phyloP scores from a whole-genome alignment of 1,140 invertebrate species.

The Plutomurus gul region DNA sequence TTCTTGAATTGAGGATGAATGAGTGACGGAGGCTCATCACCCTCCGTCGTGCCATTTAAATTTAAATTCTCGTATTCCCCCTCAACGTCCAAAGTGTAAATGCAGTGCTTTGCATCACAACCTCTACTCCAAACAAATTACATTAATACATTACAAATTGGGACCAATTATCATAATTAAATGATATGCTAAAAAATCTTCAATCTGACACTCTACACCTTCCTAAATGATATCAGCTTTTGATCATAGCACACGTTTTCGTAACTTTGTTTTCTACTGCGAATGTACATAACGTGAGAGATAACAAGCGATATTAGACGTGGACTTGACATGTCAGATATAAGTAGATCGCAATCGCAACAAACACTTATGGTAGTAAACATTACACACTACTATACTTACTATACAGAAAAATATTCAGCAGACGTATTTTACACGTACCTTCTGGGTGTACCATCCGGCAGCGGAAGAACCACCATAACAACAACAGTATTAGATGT shows the following conservation, averaged over 20 bases:
- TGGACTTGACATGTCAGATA: background rate
- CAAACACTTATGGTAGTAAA: too few relatives aligned
- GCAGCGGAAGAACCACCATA: slow-evolving; percentile 76
- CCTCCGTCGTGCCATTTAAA: slow-evolving; percentile 47
- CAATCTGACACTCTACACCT: background rate
- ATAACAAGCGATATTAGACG: background rate
- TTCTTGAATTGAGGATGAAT: slow-evolving; percentile 49
- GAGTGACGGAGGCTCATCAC: slow-evolving; percentile 49
- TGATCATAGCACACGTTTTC: too few relatives aligned
- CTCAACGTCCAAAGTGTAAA: slow-evolving; percentile 68
- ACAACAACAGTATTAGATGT: slow-evolving; percentile 84
- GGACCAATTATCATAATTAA: background rate
- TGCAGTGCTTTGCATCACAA: slow-evolving; percentile 70
- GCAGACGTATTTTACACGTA: slow-evolving; percentile 52
- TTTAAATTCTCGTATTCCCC: slow-evolving; percentile 73
- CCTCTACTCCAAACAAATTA: slow-evolving; percentile 61
- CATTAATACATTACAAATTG: slow-evolving; percentile 13
- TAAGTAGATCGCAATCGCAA: too few relatives aligned
- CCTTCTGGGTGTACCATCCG: slow-evolving; percentile 70
- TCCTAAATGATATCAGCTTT: too few relatives aligned
- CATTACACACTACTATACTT: background rate
- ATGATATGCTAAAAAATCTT: background rate
- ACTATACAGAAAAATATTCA: background rate
- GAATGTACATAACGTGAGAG: too few relatives aligned
- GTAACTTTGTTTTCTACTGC: too few relatives aligned